phyloP scores from a whole-genome alignment of 2,113 vertebrate genomes.

The Nymphicus hollandicus region DNA sequence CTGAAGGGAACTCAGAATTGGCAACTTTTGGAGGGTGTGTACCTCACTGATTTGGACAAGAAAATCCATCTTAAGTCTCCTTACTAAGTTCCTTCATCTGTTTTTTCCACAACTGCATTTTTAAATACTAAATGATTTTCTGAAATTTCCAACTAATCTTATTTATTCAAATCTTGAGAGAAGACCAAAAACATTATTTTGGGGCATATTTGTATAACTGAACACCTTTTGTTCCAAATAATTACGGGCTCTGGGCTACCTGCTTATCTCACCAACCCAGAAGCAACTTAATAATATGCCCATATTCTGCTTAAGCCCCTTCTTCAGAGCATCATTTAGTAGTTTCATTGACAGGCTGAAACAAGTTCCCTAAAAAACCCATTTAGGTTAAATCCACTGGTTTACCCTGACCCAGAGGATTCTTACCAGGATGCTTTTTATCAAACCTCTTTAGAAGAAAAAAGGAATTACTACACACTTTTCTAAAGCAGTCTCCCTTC shows the following conservation, averaged over 20 bases:
- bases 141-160: neutral
- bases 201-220: neutral
- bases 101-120: neutral
- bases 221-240: neutral
- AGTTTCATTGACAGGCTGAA: neutral
- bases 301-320: neutral
- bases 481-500: neutral
- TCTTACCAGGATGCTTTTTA: neutral
- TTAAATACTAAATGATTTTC: neutral
- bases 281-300: neutral
- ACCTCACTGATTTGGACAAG: neutral
- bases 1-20: neutral
- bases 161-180: neutral
- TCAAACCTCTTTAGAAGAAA: neutral
- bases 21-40: neutral
- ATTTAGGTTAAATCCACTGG: neutral
- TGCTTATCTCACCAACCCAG: slow-evolving; percentile 16
- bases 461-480: neutral
- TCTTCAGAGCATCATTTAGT: neutral
- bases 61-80: neutral
- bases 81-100: neutral
- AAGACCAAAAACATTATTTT: neutral
- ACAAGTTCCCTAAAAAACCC: neutral
- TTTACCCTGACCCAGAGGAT: neutral
- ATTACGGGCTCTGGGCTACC: neutral